Evolutionary conservation across 2,888 invertebrate genomes (phyloP).

Genomic region (Cheilosia vernalis): DNA sequence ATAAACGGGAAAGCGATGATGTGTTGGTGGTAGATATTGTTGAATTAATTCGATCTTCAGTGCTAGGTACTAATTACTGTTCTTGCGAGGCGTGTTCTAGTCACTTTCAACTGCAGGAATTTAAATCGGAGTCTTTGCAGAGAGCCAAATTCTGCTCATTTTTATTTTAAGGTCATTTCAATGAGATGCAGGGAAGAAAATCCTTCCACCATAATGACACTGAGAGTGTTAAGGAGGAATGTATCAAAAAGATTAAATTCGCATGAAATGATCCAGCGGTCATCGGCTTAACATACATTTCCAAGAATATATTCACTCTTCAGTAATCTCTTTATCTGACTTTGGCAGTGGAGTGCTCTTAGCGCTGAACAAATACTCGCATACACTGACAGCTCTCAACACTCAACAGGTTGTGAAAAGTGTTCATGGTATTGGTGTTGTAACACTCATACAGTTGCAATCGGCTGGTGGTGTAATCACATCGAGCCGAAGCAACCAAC

Average conservation of each 20-base stretch:
- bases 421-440: conserved; percentile 55
- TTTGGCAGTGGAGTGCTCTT: conserved; percentile 22
- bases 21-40: conserved; percentile 26
- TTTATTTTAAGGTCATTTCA: not conserved
- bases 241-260: conserved; percentile 1
- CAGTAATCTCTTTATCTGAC: conserved; percentile 36
- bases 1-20: conserved; percentile 53
- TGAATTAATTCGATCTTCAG: conserved; percentile 18
- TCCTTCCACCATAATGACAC: not conserved
- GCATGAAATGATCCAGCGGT: conserved; percentile 78
- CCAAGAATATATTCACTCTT: conserved; percentile 39
- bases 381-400: not conserved
- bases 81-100: not conserved
- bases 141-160: too few species aligned
- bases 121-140: too few species aligned
- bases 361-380: conserved; percentile 1
- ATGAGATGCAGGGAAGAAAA: not conserved
- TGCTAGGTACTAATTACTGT: conserved; percentile 2
- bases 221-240: not conserved
- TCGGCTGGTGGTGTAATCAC: conserved; percentile 57
- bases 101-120: conserved; percentile 1
- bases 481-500: conserved; percentile 66
- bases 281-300: conserved; percentile 84
- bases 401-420: conserved; percentile 55
- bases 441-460: conserved; percentile 56